Base-by-base conservation (phyloP, 2,113 vertebrate genomes). In the Odocoileus virginianus region DNA sequence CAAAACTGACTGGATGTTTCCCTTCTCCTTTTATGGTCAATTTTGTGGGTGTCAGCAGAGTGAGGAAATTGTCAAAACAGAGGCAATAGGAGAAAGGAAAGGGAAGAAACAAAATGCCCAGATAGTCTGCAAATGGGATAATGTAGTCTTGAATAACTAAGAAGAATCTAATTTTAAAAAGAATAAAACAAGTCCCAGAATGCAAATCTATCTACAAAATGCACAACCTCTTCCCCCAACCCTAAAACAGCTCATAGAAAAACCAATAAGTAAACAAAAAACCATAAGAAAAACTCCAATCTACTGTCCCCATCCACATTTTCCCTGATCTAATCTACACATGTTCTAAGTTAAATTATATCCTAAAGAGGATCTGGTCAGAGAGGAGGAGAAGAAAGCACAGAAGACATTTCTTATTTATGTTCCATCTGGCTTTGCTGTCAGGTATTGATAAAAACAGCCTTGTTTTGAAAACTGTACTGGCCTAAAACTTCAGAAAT, bases 1-100 rank as follows among this genome's bases (percentile, higher is more conserved):
- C 78, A 95, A 86, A 97, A 94, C 85, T 40, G 95, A 91, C 83
- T 78, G 91, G 91, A 36, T 92, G 79, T 74, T 92, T 98, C 93
- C 91, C 78, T 94, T 97, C 88, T 96, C 87, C 95, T 97, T 98
- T 94, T 95, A 94, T 84, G 97, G 95, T 97, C 96, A 93, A 64
- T 95, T 81, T 82, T 96, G 93, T 95, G 89, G 87, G 36, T 97
- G 89, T 98, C 86, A 91, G 87, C 83, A 89, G 76, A 94, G 50
- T 58, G 27, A 89, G 47, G 84, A 97, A 94, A 95, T 82, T 97
- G 94, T 96, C 95, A 89, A 87, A 97, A 94, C 52, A 58, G 60
- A 97, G 82, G 91, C 86, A 86, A 93, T 14, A 36, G 57, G 87
- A 92, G 57, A 85, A 61, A 91, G 43, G 27, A 83, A 91, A 91